These are phyloP conservation scores for Lapara coniferarum DNA, from an alignment of 2,888 invertebrate genomes.

Conservation along the genomic window DNA sequence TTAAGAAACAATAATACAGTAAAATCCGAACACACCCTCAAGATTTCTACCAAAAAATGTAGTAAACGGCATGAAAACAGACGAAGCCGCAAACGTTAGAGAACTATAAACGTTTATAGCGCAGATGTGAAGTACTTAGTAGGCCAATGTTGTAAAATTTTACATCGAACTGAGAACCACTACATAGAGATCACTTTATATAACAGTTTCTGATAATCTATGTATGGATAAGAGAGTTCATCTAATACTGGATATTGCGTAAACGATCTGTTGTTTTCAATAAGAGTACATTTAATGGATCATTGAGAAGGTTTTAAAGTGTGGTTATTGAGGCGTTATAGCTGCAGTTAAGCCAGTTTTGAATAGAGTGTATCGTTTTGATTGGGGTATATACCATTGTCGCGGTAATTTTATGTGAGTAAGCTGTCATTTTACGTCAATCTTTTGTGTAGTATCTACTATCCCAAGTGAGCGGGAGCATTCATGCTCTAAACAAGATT, in stretches of 20 bases:
- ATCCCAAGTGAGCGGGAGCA: no score
- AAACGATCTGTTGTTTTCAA: neutral
- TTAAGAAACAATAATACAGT: constrained; percentile 1
- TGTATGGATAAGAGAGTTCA: neutral
- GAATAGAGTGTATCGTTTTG: neutral
- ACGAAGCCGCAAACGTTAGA: constrained; percentile 7
- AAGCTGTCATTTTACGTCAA: no score
- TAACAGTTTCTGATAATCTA: neutral
- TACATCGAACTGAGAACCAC: constrained; percentile 34
- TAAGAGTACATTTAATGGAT: constrained; percentile 18
- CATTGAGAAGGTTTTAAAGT: neutral
- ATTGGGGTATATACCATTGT: neutral
- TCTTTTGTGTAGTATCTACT: no score
- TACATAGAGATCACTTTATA: constrained; percentile 2
- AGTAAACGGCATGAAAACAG: constrained; percentile 1
- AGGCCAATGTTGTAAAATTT: constrained; percentile 39
- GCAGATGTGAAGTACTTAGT: constrained; percentile 38
- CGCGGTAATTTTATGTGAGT: no score
- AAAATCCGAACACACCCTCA: neutral
- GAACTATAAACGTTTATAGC: constrained; percentile 41
- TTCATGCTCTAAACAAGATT: no score
- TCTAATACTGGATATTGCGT: neutral
- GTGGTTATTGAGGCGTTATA: constrained; percentile 1
- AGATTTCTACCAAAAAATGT: constrained; percentile 1
- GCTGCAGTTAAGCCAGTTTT: neutral